phyloP scores from a whole-genome alignment of 1,140 invertebrate species.

The Euura saliciscinereae region DNA sequence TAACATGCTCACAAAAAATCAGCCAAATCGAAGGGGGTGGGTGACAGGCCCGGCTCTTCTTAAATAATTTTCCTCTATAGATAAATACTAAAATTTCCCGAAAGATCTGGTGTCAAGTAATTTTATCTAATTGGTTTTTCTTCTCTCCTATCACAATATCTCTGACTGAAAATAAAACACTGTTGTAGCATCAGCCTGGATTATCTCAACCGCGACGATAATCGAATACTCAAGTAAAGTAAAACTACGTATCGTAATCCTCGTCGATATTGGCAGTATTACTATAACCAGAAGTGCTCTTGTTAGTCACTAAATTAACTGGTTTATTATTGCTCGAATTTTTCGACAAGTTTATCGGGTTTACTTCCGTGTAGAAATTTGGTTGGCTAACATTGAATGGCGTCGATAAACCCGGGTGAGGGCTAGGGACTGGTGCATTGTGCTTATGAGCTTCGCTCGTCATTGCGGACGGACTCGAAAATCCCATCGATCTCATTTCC shows the following conservation, averaged over 20 bases:
- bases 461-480: not conserved
- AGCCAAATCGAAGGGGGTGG: no score
- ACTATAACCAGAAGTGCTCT: conserved; percentile 47
- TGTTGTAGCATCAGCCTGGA: no score
- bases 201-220: not conserved
- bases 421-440: conserved; percentile 38
- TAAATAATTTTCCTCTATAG: no score
- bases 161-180: no score
- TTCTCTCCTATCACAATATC: no score
- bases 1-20: no score
- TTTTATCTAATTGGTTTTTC: no score
- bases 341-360: conserved; percentile 44
- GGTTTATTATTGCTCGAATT: conserved; percentile 28
- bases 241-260: conserved; percentile 58
- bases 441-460: not conserved
- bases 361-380: conserved; percentile 58
- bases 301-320: conserved; percentile 24
- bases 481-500: not conserved
- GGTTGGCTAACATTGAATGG: conserved; percentile 51
- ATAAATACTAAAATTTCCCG: no score
- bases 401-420: conserved; percentile 50
- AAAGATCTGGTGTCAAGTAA: no score
- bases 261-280: conserved; percentile 53
- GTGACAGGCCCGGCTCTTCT: no score
- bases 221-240: not conserved